Base-by-base conservation (phyloP, 1,140 invertebrate genomes). In the Cydia strobilella region DNA sequence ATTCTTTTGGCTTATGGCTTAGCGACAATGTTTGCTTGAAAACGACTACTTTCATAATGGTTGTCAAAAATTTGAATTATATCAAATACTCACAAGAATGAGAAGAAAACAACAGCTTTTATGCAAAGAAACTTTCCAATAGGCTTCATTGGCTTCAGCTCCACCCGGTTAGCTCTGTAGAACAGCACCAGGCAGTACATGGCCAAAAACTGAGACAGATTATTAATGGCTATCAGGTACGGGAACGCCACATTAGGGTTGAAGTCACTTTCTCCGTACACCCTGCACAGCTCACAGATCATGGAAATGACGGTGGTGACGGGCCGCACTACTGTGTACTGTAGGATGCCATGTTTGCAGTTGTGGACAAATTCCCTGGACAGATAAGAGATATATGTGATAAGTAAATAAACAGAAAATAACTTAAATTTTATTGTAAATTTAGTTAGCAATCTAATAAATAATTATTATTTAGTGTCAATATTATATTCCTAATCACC, bases 111-210 rank as follows among this genome's bases (percentile, higher is more conserved):
- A 74, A 99, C 98, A 84, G 97, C 97, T 94, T 99, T 99, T 76
- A 99, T 99, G 89, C 98, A 99, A n/a, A 99, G 93, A 93, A 99
- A 99, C 93, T 99, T 99, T 75, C 97, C 96, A 79, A 99, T 94
- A 7, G 98, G 98, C 85, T 96, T 96, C 96, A 99, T 98, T 18
- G 98, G 98, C 80, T 95, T 95, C 6, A 99, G 91, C 91, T 98
- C 97, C 78, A 96, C 94, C 82, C 95, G 95, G 90, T 97, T 98
- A 10, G 97, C 98, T 92, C 95, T 95, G 88, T 99, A 99, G 90
- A 99, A 99, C 72, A 99, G 93, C 6, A 99, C 97, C 72, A 99
- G 93, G 87, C 97, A 99, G 85, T 99, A 99, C 98, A 99, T 99
- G 9, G 98, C 98, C 73, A 98, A 95, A 93, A 98, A 98, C 88